Evolutionary conservation across 2,888 invertebrate species (phyloP), one percentile per base, ranked within the genome.

Genomic region (Nomada ruficornis): DNA sequence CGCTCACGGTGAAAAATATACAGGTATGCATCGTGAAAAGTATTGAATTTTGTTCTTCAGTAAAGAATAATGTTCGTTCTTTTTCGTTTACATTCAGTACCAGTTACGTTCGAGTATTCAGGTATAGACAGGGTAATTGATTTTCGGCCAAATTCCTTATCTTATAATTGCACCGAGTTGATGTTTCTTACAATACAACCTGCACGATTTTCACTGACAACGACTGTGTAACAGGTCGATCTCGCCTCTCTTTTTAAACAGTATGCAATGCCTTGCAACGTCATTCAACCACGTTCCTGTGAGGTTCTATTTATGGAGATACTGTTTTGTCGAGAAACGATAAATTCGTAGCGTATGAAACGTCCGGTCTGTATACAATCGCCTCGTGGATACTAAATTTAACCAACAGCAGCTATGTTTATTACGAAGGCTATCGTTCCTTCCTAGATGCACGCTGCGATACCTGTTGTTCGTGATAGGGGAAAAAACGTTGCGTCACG

Each of bases 231-330:
- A 50, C 69, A 29, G 44, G 47, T 77, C 52, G 36, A 36, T 36
- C 7, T 36, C 36, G 36, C 7, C 36, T 36, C 36, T 36, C 36
- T 36, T 36, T 36, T 36, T 36, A 36, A 36, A 36, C 36, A 36
- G 36, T 36, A 36, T 36, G 36, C 7, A 7, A 36, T 36, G 36
- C 36, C 36, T 7, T 7, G 36, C 36, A 64, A 57, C 23, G 20
- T 65, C 70, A 42, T 29, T 74, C 74, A n/a, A 0, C 36, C 42
- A 57, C 18, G 69, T 29, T 78, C 76, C 71, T 72, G 81, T 77
- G 52, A 44, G 75, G 18, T 73, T 18, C 67, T 62, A 23, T 36
- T 36, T 36, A 36, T 36, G 36, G 36, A 36, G 29, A 57, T 65
- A 60, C 13, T 52, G 10, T 65, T 77, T 67, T 47, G 29, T 78